Conservation (phyloP, 1,140 invertebrate species). For the Pectinophora gossypiella region DNA sequence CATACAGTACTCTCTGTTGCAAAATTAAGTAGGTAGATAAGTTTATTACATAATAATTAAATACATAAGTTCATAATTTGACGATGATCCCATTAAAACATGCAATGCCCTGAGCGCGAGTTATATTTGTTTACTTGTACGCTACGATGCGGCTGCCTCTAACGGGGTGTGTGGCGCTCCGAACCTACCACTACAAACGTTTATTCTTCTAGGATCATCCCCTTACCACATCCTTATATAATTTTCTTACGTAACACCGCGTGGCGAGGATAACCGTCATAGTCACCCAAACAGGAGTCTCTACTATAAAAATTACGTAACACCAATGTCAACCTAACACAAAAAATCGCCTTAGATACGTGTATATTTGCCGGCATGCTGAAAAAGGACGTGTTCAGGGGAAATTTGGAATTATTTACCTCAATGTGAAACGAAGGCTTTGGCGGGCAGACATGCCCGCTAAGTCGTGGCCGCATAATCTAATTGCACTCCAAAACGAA, state of each 20-base stretch:
- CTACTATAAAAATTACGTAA: slow-evolving; percentile 12
- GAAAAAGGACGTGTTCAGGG: neutral
- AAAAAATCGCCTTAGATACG: neutral
- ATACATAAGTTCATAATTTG: too few relatives aligned
- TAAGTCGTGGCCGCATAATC: neutral
- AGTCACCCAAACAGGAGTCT: slow-evolving; percentile 4
- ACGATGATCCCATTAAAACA: too few relatives aligned
- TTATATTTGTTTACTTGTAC: too few relatives aligned
- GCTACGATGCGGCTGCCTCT: too few relatives aligned
- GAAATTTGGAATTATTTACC: neutral
- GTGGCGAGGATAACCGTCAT: slow-evolving; percentile 26
- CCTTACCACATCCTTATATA: slow-evolving; percentile 42
- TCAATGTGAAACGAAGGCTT: neutral
- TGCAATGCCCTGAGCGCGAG: too few relatives aligned
- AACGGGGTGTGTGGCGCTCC: too few relatives aligned
- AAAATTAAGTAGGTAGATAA: too few relatives aligned
- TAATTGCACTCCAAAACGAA: neutral
- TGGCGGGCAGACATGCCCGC: neutral
- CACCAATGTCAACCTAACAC: neutral
- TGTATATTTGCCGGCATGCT: neutral
- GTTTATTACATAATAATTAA: too few relatives aligned
- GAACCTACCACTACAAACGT: too few relatives aligned
- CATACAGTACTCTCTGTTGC: too few relatives aligned
- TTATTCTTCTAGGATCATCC: slow-evolving; percentile 18
- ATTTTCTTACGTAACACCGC: slow-evolving; percentile 53